phyloP scores from a whole-genome alignment of 2,113 vertebrate genomes.

The Okapia johnstoni region DNA sequence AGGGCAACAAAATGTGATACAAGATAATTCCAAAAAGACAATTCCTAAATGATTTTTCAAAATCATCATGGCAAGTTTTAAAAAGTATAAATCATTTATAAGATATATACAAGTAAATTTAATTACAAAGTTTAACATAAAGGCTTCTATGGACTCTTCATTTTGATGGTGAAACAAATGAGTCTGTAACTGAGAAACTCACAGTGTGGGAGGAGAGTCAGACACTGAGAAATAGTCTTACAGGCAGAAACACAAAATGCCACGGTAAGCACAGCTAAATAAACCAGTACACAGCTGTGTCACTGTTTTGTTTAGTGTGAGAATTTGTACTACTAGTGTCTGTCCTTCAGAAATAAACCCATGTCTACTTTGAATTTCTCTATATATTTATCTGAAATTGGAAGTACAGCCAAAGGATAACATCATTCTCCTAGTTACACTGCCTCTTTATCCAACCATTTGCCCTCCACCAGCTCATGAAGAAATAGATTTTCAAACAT shows the following conservation, averaged over 20 bases:
- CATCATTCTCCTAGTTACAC: background rate
- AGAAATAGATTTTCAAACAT: background rate
- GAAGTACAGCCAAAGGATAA: background rate
- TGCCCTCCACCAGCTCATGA: background rate
- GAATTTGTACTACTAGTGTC: background rate
- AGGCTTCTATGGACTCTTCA: background rate
- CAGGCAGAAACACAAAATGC: background rate
- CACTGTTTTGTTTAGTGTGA: background rate
- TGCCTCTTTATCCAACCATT: background rate
- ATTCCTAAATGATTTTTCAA: background rate
- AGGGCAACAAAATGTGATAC: background rate
- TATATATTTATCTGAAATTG: constrained; percentile 20
- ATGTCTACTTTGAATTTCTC: background rate
- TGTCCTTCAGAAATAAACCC: background rate
- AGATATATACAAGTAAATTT: background rate
- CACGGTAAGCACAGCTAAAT: background rate
- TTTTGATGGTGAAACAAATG: background rate
- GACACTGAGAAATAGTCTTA: background rate
- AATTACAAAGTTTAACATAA: background rate
- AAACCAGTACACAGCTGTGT: background rate
- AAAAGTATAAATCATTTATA: background rate
- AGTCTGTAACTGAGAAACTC: background rate
- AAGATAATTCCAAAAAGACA: background rate
- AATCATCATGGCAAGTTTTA: background rate
- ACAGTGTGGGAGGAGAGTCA: background rate